Percentiles rank a stretch among this genome's conserved stretches.
Evolutionary conservation across 1,140 invertebrate species (phyloP).

Genomic region (Ruditapes philippinarum): DNA sequence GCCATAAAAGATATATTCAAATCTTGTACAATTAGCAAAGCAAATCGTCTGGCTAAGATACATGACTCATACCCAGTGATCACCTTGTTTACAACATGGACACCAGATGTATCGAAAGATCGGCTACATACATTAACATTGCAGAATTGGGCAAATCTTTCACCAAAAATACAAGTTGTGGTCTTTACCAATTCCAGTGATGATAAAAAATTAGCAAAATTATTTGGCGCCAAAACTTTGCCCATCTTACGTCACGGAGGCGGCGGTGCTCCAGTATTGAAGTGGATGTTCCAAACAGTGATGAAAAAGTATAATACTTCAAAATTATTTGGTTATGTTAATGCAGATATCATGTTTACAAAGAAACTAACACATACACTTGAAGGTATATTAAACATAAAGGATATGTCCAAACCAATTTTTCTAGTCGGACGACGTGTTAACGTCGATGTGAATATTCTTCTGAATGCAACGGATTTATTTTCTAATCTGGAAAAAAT

Average conservation of each 20-base stretch:
- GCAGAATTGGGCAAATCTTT: slow-evolving; percentile 58
- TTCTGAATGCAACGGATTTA: slow-evolving; percentile 16
- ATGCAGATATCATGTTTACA: slow-evolving; percentile 69
- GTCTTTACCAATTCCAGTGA: slow-evolving; percentile 61
- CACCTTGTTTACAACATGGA: slow-evolving; percentile 59
- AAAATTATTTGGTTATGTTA: slow-evolving; percentile 61
- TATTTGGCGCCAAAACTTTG: slow-evolving; percentile 31
- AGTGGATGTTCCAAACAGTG: slow-evolving; percentile 60
- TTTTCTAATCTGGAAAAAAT: slow-evolving; percentile 31
- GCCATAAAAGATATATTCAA: slow-evolving; percentile 2
- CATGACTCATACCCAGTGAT: slow-evolving; percentile 28
- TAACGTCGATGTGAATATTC: slow-evolving; percentile 56
- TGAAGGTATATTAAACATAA: neutral
- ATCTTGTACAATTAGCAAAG: neutral
- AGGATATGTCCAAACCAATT: slow-evolving; percentile 25
- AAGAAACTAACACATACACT: slow-evolving; percentile 55
- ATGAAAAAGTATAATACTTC: slow-evolving; percentile 9
- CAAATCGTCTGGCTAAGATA: no score
- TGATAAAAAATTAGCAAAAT: slow-evolving; percentile 4
- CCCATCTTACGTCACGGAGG: slow-evolving; percentile 40
- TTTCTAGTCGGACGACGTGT: slow-evolving; percentile 55
- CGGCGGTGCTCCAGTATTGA: slow-evolving; percentile 65
- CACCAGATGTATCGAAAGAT: slow-evolving; percentile 11
- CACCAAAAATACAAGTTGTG: slow-evolving; percentile 41
- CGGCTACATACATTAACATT: slow-evolving; percentile 57